phyloP scores from a whole-genome alignment of 2,797 vertebrate genomes.

The Sebastes paucispinis region DNA sequence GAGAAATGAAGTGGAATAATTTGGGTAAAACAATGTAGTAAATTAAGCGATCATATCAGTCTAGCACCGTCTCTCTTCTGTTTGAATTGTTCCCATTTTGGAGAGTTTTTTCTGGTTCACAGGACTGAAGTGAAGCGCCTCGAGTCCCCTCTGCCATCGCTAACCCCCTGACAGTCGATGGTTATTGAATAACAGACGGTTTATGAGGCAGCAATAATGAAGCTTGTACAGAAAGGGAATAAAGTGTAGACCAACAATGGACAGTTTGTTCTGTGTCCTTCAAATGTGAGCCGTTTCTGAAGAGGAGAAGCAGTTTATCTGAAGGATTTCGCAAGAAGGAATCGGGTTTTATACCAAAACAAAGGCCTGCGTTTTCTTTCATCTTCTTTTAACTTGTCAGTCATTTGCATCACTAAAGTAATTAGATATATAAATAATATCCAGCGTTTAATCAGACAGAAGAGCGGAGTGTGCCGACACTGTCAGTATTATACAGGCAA shows the following conservation, averaged over 20 bases:
- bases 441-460: not conserved
- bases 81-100: not conserved
- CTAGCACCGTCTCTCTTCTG: not conserved
- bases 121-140: not conserved
- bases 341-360: slow-evolving; percentile 37
- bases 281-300: slow-evolving; percentile 62
- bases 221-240: slow-evolving; percentile 59
- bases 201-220: slow-evolving; percentile 79
- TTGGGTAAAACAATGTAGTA: not conserved
- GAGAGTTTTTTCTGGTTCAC: slow-evolving; percentile 1
- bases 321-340: slow-evolving; percentile 55
- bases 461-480: not conserved
- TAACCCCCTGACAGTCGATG: slow-evolving; percentile 45
- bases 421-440: slow-evolving; percentile 1
- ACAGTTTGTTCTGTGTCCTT: slow-evolving; percentile 76
- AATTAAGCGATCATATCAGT: not conserved
- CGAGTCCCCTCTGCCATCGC: slow-evolving; percentile 32
- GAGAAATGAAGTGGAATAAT: not conserved
- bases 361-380: slow-evolving; percentile 46
- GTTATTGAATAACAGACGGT: slow-evolving; percentile 83
- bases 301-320: slow-evolving; percentile 63
- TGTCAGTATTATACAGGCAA: not conserved
- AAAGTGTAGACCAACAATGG: slow-evolving; percentile 74
- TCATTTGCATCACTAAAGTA: not conserved
- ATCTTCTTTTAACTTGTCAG: slow-evolving; percentile 13